Base-by-base conservation (phyloP, 2,113 vertebrate genomes). In the Petromus typicus region DNA sequence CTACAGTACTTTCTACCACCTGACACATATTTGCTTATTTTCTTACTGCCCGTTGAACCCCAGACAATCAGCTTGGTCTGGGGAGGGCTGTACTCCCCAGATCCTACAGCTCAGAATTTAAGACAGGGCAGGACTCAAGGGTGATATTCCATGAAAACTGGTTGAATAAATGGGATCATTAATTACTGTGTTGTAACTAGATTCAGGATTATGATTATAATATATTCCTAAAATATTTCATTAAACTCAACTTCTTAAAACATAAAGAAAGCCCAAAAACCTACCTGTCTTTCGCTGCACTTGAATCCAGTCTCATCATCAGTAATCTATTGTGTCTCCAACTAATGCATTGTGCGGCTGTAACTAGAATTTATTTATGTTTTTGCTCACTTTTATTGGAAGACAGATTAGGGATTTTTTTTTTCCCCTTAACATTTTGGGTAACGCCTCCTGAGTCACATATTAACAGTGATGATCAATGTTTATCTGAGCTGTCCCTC, bases 371-470 rank as follows among this genome's bases (percentile, higher is more conserved):
- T 71, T 64, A 11, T 81, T 81, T 40, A 27, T 45, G 16, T 81
- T 81, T 87, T 91, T 79, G 7, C 40, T 94, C 67, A 76, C 57
- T 84, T 92, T 56, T 90, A n/a, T 91, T 83, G 86, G 66, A 95
- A 30, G 22, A 13, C 20, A 59, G 34, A 51, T 30, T n/a, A 69
- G 30, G 66, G 27, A n/a, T n/a, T n/a, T n/a, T 66, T 8, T 20
- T 8, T 20, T 83, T 93, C 76, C 54, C n/a, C n/a, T 67, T 51
- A 91, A 14, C 10, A 91, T 84, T 86, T 91, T 45, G n/a, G 37
- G 23, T 67, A 86, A 94, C 86, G 25, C 56, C 90, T 25, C 43
- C 45, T 67, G 13, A 79, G 30, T 93, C 67, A 81, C 54, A 32
- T 76, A 25, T 91, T 93, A 94, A 71, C 69, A 84, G 17, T 56